phyloP scores from a whole-genome alignment of 2,113 vertebrate species.

The Malurus melanocephalus region DNA sequence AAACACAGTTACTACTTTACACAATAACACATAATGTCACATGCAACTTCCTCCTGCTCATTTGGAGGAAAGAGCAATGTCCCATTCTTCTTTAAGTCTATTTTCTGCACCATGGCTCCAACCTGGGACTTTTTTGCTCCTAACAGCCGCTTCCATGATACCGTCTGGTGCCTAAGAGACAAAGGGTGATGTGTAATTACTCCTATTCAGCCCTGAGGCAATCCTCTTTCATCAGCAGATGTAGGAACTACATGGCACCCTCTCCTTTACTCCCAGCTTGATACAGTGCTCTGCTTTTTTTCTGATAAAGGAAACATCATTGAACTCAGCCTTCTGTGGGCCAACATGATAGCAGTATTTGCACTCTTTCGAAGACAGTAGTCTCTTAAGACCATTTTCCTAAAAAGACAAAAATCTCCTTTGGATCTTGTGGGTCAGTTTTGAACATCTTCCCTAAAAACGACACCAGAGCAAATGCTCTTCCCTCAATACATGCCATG shows the following conservation, averaged over 20 bases:
- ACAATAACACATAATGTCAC: neutral
- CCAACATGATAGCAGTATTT: neutral
- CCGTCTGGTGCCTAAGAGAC: neutral
- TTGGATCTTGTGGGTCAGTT: neutral
- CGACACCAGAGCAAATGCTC: neutral
- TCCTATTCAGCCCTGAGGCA: neutral
- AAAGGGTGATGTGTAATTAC: neutral
- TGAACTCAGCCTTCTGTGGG: neutral
- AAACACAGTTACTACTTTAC: neutral
- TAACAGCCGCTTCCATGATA: neutral
- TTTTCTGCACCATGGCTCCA: neutral
- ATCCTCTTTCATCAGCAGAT: neutral
- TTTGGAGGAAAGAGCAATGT: neutral
- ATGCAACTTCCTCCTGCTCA: accelerated
- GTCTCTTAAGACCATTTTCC: neutral
- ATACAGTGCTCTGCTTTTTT: neutral
- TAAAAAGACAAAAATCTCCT: neutral
- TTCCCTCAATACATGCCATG: neutral
- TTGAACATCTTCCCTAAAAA: neutral
- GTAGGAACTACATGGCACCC: neutral
- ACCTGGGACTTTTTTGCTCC: neutral
- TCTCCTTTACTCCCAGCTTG: neutral
- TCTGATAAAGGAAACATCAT: neutral
- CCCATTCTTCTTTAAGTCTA: neutral
- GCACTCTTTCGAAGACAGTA: neutral